phyloP scores from a whole-genome alignment of 2,888 invertebrate species.

The Papilio gigon region DNA sequence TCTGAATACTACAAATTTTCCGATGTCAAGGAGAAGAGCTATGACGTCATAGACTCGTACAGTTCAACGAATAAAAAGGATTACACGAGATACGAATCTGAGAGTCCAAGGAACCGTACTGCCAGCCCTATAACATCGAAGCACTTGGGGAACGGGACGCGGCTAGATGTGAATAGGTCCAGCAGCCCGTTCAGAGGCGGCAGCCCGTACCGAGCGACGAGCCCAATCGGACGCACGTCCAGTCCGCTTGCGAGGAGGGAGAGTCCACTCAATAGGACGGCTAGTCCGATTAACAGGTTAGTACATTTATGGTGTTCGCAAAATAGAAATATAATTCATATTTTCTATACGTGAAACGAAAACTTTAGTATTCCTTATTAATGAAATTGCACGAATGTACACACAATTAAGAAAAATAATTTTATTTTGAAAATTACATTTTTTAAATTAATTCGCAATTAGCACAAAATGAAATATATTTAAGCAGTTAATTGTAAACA shows the following conservation, averaged over 20 bases:
- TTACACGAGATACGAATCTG: slow-evolving; percentile 70
- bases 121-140: slow-evolving; percentile 80
- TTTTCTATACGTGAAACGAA: too few relatives aligned
- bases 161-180: slow-evolving; percentile 75
- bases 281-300: slow-evolving; percentile 81
- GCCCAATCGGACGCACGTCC: slow-evolving; percentile 75
- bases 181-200: slow-evolving; percentile 71
- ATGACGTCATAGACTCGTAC: slow-evolving; percentile 74
- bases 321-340: too few relatives aligned
- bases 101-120: slow-evolving; percentile 74
- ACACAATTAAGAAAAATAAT: too few relatives aligned
- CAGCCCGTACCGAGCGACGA: slow-evolving; percentile 71
- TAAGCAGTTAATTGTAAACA: slow-evolving; percentile 22
- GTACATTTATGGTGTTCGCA: too few relatives aligned
- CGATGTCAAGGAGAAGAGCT: slow-evolving; percentile 72
- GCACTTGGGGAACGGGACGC: slow-evolving; percentile 78
- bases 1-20: slow-evolving; percentile 75
- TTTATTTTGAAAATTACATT: too few relatives aligned
- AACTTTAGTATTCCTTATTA: too few relatives aligned
- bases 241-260: slow-evolving; percentile 81
- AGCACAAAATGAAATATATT: slow-evolving; percentile 36
- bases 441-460: slow-evolving; percentile 28
- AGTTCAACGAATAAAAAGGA: slow-evolving; percentile 72
- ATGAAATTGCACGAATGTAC: too few relatives aligned
- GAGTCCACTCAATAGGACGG: slow-evolving; percentile 78